Evolutionary conservation across 2,888 invertebrate genomes (phyloP).

Genomic region (Polydesmus complanatus): DNA sequence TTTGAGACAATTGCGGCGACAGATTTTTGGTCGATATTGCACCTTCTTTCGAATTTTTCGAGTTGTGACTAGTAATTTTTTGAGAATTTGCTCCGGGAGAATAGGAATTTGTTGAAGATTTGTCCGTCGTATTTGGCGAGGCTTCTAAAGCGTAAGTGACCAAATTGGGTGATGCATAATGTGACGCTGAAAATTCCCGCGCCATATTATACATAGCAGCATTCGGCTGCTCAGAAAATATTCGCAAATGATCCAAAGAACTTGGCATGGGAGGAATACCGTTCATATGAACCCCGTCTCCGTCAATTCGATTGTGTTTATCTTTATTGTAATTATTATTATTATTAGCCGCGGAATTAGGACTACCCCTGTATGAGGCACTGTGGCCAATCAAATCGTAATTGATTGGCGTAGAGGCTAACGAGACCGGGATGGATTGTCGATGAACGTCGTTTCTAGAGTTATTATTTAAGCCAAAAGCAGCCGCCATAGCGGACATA

Average conservation of each 20-base stretch:
- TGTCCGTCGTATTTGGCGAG: too few species aligned
- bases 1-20: background rate
- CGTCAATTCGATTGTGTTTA: background rate
- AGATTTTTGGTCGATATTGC: background rate
- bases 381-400: background rate
- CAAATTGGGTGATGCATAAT: constrained; percentile 1
- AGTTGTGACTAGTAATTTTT: background rate
- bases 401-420: background rate
- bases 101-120: background rate
- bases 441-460: background rate
- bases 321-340: background rate
- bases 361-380: background rate
- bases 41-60: constrained; percentile 2
- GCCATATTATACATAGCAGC: background rate
- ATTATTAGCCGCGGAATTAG: background rate
- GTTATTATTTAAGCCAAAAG: background rate
- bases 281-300: background rate
- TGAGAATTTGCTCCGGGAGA: background rate
- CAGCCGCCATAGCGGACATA: background rate
- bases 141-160: background rate
- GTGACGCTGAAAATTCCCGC: constrained; percentile 7
- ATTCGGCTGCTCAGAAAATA: constrained; percentile 13
- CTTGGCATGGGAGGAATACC: background rate
- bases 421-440: background rate
- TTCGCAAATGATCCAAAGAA: constrained; percentile 13